phyloP scores from a whole-genome alignment of 2,888 invertebrate genomes.

The Brachylomia viminalis region DNA sequence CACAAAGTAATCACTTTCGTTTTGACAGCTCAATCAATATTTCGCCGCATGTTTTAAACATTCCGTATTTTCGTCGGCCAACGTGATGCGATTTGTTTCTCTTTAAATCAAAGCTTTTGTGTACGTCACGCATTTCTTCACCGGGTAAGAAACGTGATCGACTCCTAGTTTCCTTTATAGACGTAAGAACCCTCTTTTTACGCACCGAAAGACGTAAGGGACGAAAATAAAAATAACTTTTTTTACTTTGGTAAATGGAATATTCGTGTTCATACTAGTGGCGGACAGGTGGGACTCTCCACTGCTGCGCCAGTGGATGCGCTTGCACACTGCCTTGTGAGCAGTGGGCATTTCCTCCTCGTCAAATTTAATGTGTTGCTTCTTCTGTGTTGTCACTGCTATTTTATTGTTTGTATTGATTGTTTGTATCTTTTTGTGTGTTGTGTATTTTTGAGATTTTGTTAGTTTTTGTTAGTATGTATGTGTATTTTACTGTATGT shows the following conservation, averaged over 20 bases:
- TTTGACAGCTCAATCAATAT: slow-evolving; percentile 6
- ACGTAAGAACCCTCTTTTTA: background rate
- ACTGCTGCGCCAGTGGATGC: no score
- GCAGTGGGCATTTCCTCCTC: no score
- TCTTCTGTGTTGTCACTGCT: no score
- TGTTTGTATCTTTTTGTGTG: no score
- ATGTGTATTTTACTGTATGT: no score
- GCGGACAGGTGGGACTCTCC: no score
- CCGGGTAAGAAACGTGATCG: slow-evolving; percentile 25
- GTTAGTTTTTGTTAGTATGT: no score
- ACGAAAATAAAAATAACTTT: background rate
- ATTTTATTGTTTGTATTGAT: no score
- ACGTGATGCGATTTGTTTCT: slow-evolving; percentile 30
- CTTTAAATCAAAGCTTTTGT: slow-evolving; percentile 1
- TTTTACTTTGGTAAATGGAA: background rate
- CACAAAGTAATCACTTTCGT: slow-evolving; percentile 5
- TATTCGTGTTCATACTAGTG: background rate
- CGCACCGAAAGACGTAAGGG: background rate
- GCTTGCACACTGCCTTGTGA: no score
- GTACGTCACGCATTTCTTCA: slow-evolving; percentile 18
- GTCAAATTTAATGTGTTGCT: no score
- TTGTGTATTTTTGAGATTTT: no score
- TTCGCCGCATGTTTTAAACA: slow-evolving; percentile 20
- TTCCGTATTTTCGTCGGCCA: slow-evolving; percentile 7
- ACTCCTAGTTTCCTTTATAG: background rate